phyloP scores from a whole-genome alignment of 1,140 invertebrate genomes.

The Vollenhovia emeryi region DNA sequence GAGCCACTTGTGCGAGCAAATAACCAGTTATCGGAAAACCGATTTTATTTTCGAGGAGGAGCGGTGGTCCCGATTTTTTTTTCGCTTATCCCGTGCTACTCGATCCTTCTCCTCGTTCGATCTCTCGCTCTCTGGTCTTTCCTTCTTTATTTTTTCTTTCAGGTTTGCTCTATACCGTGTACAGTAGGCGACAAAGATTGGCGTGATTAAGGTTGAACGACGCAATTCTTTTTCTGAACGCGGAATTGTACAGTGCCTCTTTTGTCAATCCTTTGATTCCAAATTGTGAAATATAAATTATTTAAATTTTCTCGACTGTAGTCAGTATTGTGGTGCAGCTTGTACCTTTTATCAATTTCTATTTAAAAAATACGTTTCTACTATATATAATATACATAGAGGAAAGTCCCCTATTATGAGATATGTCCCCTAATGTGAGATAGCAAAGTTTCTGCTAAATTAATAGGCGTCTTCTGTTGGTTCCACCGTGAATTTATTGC shows the following conservation, averaged over 20 bases:
- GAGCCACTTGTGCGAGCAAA: constrained; percentile 84
- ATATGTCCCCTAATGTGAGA: no score
- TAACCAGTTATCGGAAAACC: constrained; percentile 84
- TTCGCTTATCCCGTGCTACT: constrained; percentile 18
- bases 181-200: constrained; percentile 30
- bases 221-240: constrained; percentile 43
- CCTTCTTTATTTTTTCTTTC: constrained; percentile 13
- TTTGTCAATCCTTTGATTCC: background rate
- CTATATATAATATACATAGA: no score
- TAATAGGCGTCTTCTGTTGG: no score
- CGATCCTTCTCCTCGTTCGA: background rate
- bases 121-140: background rate
- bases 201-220: constrained; percentile 39
- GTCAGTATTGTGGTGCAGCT: background rate
- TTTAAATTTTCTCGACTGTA: background rate
- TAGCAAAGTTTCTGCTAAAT: no score
- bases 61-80: constrained; percentile 55
- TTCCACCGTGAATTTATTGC: no score
- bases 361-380: background rate
- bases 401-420: no score
- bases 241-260: background rate
- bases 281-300: background rate
- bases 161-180: background rate
- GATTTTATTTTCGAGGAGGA: constrained; percentile 81
- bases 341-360: background rate